Evolutionary conservation across 2,797 vertebrate species (phyloP).

Genomic region (Sciaenops ocellatus): DNA sequence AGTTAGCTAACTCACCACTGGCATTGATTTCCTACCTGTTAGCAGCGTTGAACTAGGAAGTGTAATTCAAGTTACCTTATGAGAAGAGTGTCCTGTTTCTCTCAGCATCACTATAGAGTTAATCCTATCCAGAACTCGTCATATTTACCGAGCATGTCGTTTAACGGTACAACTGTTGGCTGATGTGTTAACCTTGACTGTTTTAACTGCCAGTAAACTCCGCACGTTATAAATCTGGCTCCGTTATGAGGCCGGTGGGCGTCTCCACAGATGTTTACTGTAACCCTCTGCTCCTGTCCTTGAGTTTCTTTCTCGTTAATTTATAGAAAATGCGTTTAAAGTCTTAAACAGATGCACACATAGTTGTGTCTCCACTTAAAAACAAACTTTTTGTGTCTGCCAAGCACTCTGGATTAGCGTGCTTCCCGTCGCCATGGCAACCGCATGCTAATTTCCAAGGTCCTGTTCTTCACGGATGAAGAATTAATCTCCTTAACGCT

Average conservation of each 20-base stretch:
- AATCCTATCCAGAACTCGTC: not conserved
- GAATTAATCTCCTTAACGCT: slow-evolving; percentile 39
- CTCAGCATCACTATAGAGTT: not conserved
- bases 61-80: slow-evolving; percentile 37
- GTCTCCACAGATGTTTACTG: slow-evolving; percentile 17
- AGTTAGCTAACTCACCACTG: no score
- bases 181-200: slow-evolving; percentile 2
- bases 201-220: slow-evolving; percentile 18
- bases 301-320: not conserved
- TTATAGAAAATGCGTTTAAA: not conserved
- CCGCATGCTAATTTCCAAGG: slow-evolving; percentile 53
- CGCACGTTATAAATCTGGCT: slow-evolving; percentile 42
- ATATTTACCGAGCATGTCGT: not conserved
- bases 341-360: not conserved
- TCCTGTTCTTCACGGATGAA: slow-evolving; percentile 50
- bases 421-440: slow-evolving; percentile 70
- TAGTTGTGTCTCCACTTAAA: not conserved
- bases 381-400: slow-evolving; percentile 49
- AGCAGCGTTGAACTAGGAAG: not conserved
- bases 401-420: slow-evolving; percentile 34
- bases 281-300: not conserved
- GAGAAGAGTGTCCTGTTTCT: not conserved
- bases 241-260: slow-evolving; percentile 20
- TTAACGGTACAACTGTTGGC: not conserved
- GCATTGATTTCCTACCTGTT: no score